A percentile compares a stretch with the other conserved stretches of the same genome.
phyloP scores from a whole-genome alignment of 1,140 invertebrate genomes.

The Micrasema minimum region DNA sequence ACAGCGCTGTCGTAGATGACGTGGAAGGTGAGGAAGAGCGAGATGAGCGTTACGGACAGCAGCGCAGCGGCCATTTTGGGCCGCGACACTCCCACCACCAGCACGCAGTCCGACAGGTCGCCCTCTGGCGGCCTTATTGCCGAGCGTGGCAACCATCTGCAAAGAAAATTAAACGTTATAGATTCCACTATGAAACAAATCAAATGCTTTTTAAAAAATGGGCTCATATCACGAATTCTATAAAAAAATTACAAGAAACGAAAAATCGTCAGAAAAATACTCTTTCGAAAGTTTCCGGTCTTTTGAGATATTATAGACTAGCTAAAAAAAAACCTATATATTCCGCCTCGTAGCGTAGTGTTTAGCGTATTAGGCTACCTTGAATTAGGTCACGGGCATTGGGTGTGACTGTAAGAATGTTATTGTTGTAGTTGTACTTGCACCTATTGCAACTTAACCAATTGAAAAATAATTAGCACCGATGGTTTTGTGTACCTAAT shows the following conservation, averaged over 20 bases:
- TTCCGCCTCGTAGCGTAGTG: no score
- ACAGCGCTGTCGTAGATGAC: constrained; percentile 85
- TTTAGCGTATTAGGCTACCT: background rate
- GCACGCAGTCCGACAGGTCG: constrained; percentile 81
- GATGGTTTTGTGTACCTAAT: no score
- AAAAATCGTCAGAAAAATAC: background rate
- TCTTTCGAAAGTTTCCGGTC: background rate
- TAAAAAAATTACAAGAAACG: background rate
- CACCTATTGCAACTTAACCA: no score
- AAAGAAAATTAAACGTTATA: constrained; percentile 38
- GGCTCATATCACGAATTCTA: background rate
- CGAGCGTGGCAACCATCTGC: constrained; percentile 81
- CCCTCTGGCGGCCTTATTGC: constrained; percentile 81
- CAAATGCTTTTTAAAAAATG: background rate
- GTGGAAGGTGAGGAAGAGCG: constrained; percentile 83
- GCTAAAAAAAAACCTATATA: background rate
- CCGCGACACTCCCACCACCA: constrained; percentile 81
- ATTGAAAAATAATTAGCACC: no score
- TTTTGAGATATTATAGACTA: background rate
- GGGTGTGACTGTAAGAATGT: no score
- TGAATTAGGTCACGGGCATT: no score
- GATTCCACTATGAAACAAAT: background rate
- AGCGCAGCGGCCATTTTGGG: constrained; percentile 82
- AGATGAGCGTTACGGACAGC: constrained; percentile 79
- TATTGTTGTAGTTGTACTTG: no score